A percentile compares a stretch with the other conserved stretches of the same genome.
phyloP scores from a whole-genome alignment of 2,797 vertebrate species.

The Acomys russatus region DNA sequence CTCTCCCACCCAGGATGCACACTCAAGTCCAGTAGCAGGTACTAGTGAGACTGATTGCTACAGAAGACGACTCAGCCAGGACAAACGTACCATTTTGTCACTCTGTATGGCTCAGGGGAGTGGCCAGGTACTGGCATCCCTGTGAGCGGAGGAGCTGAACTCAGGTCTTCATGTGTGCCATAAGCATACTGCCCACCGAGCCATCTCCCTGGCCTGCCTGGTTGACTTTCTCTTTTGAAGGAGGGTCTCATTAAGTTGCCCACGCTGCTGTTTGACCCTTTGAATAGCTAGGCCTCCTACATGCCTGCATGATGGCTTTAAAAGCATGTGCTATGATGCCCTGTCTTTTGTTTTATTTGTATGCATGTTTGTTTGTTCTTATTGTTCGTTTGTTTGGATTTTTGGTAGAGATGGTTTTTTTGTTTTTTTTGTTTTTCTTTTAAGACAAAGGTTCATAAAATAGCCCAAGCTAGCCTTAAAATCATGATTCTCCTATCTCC shows the following conservation, averaged over 20 bases:
- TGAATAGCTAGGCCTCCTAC: background rate
- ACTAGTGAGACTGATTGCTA: background rate
- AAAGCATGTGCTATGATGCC: background rate
- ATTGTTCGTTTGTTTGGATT: background rate
- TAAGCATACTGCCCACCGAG: background rate
- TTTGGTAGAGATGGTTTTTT: background rate
- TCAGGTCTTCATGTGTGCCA: background rate
- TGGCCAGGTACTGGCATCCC: background rate
- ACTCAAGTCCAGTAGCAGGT: background rate
- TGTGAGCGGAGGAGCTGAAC: background rate
- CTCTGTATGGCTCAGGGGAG: background rate
- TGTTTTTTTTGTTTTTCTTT: background rate
- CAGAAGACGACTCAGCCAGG: background rate
- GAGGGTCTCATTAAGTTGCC: too few species aligned
- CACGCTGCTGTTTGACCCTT: background rate
- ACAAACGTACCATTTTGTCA: background rate
- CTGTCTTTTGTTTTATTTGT: background rate
- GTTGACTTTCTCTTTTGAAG: background rate
- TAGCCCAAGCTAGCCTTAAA: background rate
- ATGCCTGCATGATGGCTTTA: background rate
- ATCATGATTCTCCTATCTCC: background rate
- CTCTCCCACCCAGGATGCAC: background rate
- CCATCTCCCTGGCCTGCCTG: background rate
- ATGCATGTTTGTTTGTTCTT: background rate
- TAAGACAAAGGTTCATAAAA: background rate